Base-by-base conservation (phyloP, 1,140 invertebrate species). In the Achroia grisella region DNA sequence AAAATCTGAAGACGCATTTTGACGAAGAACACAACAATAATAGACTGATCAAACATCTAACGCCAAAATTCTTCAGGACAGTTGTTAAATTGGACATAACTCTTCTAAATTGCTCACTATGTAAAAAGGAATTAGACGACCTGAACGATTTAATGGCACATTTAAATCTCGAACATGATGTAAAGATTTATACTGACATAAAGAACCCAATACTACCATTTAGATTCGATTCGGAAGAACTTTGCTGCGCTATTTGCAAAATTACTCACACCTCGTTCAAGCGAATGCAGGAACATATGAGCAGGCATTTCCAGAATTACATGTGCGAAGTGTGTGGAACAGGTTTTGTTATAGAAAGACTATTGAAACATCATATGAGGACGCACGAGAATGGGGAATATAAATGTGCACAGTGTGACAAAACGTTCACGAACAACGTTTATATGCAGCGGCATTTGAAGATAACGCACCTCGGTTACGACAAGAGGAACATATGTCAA, bases 251-350 rank as follows among this genome's bases (percentile, higher is more conserved):
- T 10, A 58, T 74, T 0, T 79, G 72, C 31, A 30, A 36, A 11
- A 64, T 65, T 3, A 43, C 51, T 4, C 72, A 56, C 12, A 56
- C 63, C 13, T 71, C 68, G 31, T 77, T 77, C n/a, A 71, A 75
- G 28, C 47, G 60, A 8, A 31, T 79, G 0, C 40, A 61, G 12
- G 62, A 76, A n/a, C 78, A 82, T 31, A 77, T 80, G 71, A 73
- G 75, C 33, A 41, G 46, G 0, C 76, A 80, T 36, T 77, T 60
- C 37, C 56, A 56, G 10, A 77, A 75, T 45, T 71, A 62, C 39
- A 51, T 74, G 28, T 80, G 76, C 12, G 61, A 65, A 4, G 45
- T 47, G 8, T 80, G 76, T 32, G 56, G 60, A 1, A 52, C 66
- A 0, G 69, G 66, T 1, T 81, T 70, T 32, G 59, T 77, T 1